These are phyloP conservation scores for Eustalomyia histrio DNA, from an alignment of 2,888 invertebrate genomes.

Conservation along the genomic window DNA sequence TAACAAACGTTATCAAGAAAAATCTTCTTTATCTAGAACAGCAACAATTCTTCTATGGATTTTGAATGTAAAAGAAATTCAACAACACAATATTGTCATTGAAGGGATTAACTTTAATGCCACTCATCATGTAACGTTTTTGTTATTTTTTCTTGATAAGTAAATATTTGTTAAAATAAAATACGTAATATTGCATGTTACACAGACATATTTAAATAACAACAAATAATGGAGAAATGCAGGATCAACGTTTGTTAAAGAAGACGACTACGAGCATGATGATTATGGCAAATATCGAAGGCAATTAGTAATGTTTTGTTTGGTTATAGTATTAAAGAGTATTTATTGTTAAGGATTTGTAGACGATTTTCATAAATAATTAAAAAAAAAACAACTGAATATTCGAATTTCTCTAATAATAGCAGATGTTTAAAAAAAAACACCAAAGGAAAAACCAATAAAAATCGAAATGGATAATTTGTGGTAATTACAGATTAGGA, in stretches of 20 bases:
- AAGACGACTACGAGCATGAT: background rate
- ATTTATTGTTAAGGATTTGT: background rate
- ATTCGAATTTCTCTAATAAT: background rate
- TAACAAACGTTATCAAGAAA: background rate
- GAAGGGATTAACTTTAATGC: background rate
- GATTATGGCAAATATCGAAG: background rate
- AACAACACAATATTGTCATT: slow-evolving; percentile 2
- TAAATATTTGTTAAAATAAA: background rate
- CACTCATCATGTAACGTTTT: slow-evolving; percentile 6
- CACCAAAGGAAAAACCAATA: background rate
- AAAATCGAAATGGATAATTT: background rate
- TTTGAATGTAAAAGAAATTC: background rate
- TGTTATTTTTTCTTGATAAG: background rate
- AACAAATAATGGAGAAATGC: slow-evolving; percentile 3
- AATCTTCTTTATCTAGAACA: background rate
- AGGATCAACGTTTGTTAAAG: background rate
- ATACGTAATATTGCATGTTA: background rate
- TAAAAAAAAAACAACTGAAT: background rate
- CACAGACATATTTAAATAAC: background rate
- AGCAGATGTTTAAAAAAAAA: background rate
- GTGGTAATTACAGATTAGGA: background rate
- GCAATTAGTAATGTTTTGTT: slow-evolving; percentile 4
- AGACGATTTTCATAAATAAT: background rate
- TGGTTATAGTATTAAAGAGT: background rate
- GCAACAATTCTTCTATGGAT: slow-evolving; percentile 7